A percentile compares a stretch with the other conserved stretches of the same genome.
Evolutionary conservation across 2,113 vertebrate species (phyloP).

Genomic region (Campylomormyrus tamandua): DNA sequence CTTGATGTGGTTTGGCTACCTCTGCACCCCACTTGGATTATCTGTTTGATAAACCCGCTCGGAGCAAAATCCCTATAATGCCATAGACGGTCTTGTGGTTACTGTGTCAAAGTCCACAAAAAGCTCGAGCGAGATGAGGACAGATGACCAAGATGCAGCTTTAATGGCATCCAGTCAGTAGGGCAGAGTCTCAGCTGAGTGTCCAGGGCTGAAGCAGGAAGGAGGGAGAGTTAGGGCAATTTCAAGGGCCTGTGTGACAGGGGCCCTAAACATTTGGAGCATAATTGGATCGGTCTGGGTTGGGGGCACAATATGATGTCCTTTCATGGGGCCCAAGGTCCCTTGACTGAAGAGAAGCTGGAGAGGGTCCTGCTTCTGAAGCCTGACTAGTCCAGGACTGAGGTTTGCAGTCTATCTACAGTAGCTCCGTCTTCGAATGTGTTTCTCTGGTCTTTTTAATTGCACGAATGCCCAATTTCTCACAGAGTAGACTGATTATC

Average conservation of each 20-base stretch:
- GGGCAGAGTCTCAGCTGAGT: background rate
- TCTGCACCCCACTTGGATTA: background rate
- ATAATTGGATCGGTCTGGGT: background rate
- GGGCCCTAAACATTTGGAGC: background rate
- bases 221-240: background rate
- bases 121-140: background rate
- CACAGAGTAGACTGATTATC: background rate
- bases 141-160: background rate
- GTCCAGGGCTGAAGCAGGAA: background rate
- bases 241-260: background rate
- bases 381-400: background rate
- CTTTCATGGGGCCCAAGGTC: background rate
- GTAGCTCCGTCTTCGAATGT: background rate
- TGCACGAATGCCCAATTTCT: background rate
- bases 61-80: background rate
- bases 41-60: background rate
- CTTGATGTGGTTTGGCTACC: background rate
- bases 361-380: background rate
- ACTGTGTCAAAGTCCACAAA: background rate
- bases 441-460: background rate
- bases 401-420: background rate
- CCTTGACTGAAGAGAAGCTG: background rate
- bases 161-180: background rate
- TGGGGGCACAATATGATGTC: background rate
- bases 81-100: background rate